Percentiles rank a stretch among this genome's conserved stretches.
phyloP scores from a whole-genome alignment of 2,888 invertebrate genomes.

The Mystacides longicornis region DNA sequence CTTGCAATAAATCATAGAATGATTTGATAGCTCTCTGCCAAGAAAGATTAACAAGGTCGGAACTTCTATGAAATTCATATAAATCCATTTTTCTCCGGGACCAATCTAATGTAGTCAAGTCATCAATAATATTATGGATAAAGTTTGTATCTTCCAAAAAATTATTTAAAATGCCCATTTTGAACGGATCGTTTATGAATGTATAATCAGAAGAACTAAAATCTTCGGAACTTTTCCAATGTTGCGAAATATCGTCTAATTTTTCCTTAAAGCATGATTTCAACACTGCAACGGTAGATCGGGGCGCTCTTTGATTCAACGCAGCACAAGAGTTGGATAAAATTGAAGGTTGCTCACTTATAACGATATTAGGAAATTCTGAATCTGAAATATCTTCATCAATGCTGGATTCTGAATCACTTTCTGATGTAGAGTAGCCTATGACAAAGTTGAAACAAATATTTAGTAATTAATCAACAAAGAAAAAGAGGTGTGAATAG shows the following conservation, averaged over 20 bases:
- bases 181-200: constrained; percentile 58
- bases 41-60: constrained; percentile 55
- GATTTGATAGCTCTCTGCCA: constrained; percentile 52
- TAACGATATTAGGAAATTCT: constrained; percentile 9
- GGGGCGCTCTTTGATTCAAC: constrained; percentile 39
- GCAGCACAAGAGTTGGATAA: constrained; percentile 28
- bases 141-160: constrained; percentile 51
- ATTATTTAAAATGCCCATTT: constrained; percentile 57
- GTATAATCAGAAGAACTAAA: constrained; percentile 40
- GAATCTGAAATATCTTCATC: constrained; percentile 12
- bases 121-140: constrained; percentile 55
- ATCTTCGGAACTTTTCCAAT: constrained; percentile 45
- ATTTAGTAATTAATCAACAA: no score
- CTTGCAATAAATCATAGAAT: constrained; percentile 58
- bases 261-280: constrained; percentile 27
- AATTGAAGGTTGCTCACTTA: constrained; percentile 6
- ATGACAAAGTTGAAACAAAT: constrained; percentile 3
- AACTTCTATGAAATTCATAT: constrained; percentile 80
- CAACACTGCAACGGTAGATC: constrained; percentile 42
- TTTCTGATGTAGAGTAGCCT: constrained; percentile 22
- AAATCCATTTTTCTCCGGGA: constrained; percentile 76
- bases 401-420: constrained; percentile 15
- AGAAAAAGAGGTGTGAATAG: no score
- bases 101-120: constrained; percentile 64
- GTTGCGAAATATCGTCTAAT: constrained; percentile 29